Base-by-base conservation (phyloP, 2,888 invertebrate genomes). In the Bombyx huttoni region DNA sequence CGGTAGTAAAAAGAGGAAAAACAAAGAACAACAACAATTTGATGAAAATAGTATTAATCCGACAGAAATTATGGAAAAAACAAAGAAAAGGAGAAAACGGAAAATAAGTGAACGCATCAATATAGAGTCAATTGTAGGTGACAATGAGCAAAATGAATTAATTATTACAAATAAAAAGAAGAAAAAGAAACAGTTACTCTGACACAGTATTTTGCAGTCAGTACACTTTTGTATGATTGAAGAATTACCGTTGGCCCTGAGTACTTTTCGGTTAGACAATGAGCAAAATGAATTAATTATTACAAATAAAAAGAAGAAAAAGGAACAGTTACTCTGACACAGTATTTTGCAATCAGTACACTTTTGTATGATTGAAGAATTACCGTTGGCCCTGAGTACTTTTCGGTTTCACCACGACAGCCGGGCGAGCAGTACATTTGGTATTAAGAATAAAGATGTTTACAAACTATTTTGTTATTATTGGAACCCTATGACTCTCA, bases 41-140 rank as follows among this genome's bases (percentile, higher is more conserved):
- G 58, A 60, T 52, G 52, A 49, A n/a, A 60, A 55, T 34, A 51
- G 52, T 10, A 58, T 59, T 46, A 60, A 59, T 52, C 0, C 24
- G 5, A 24, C 24, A 24, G 56, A 55, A 56, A 54, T 54, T 52
- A 47, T 45, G 50, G 51, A 48, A 0, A 54, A 50, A 45, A 46
- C 57, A 13, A 62, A 62, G 45, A 65, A 62, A 53, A 61, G 57
- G 49, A 63, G 61, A 47, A 67, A 64, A 13, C 56, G 56, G 48
- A 58, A 59, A 53, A 56, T 52, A 10, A 10, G 12, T 8, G 48
- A 54, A n/a, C n/a, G 35, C 13, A 12, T 14, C 34, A 52, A 52
- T 49, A 40, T 49, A 46, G 33, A 45, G 2, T 10, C n/a, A 33
- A n/a, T 13, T 1, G 46, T 34, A 24, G 9, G 35, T 10, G 46